Percentiles rank a stretch among this genome's conserved stretches.
phyloP scores from a whole-genome alignment of 37 sponge, comb jelly and placozoan species.

The Tethya wilhelma region DNA sequence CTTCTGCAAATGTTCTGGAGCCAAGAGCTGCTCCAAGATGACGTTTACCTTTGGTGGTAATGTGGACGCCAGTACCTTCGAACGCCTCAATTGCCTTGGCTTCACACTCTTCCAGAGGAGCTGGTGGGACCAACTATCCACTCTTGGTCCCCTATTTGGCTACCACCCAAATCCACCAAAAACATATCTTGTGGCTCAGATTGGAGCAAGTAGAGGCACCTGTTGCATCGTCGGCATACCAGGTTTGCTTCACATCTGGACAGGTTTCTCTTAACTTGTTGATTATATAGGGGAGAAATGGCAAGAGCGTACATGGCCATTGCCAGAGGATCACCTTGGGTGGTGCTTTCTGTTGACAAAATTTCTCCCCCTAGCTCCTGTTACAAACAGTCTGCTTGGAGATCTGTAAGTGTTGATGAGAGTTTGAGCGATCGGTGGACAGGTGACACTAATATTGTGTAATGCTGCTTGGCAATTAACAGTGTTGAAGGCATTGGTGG shows the following conservation, averaged over 20 bases:
- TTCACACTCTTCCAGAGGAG: slow-evolving; percentile 38
- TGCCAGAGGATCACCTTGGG: slow-evolving; percentile 58
- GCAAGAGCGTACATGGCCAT: slow-evolving; percentile 70
- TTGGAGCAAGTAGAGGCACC: slow-evolving; percentile 30
- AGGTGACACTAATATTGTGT: slow-evolving; percentile 49
- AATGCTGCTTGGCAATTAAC: slow-evolving; percentile 62
- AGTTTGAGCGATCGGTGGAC: slow-evolving; percentile 39
- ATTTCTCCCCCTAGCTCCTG: slow-evolving; percentile 25
- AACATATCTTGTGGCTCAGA: slow-evolving; percentile 29
- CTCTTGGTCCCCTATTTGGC: slow-evolving; percentile 55
- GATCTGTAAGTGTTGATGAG: slow-evolving; percentile 34
- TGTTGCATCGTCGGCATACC: slow-evolving; percentile 73
- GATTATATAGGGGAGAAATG: slow-evolving; percentile 44
- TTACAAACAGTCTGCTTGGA: slow-evolving; percentile 15
- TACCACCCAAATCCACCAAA: too few species aligned
- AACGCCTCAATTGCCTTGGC: slow-evolving; percentile 29
- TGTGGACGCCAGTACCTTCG: slow-evolving; percentile 36
- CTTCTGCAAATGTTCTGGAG: slow-evolving; percentile 23
- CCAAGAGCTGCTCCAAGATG: slow-evolving; percentile 63
- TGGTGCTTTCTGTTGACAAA: slow-evolving; percentile 35
- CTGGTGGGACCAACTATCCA: too few species aligned
- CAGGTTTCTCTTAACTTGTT: neutral
- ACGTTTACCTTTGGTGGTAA: slow-evolving; percentile 54
- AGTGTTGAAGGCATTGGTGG: slow-evolving; percentile 67
- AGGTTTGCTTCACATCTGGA: slow-evolving; percentile 38